These are phyloP conservation scores for Drosophila watanabei DNA, from an alignment of 1,140 invertebrate genomes.

Conservation along the genomic window DNA sequence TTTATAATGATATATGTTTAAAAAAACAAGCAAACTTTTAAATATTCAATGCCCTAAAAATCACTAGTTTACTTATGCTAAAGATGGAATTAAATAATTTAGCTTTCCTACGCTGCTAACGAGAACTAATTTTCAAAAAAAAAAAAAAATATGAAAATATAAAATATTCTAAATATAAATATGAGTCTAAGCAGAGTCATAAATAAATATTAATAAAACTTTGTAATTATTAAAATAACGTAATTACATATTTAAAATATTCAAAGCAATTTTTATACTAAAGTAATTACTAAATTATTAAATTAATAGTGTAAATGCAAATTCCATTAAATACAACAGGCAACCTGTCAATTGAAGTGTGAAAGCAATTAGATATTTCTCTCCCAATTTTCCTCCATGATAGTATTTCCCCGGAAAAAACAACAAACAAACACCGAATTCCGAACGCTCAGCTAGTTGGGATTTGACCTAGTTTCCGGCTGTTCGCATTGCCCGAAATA, in stretches of 20 bases:
- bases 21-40: no score
- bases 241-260: background rate
- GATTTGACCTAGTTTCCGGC: constrained; percentile 67
- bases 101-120: no score
- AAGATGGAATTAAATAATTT: no score
- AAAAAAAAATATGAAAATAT: no score
- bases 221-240: background rate
- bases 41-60: no score
- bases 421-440: constrained; percentile 6
- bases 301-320: background rate
- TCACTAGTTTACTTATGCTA: no score
- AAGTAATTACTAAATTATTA: background rate
- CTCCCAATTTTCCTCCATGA: background rate
- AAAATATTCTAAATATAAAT: no score
- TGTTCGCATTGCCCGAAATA: constrained; percentile 58
- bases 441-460: constrained; percentile 17
- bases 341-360: constrained; percentile 3
- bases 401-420: background rate
- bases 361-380: background rate
- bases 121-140: no score
- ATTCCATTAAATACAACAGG: background rate
- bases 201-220: background rate
- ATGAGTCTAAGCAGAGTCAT: background rate
- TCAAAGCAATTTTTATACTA: no score
- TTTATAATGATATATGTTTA: no score